Conservation (phyloP, 2,888 invertebrate species). For the Dryomyza anilis region DNA sequence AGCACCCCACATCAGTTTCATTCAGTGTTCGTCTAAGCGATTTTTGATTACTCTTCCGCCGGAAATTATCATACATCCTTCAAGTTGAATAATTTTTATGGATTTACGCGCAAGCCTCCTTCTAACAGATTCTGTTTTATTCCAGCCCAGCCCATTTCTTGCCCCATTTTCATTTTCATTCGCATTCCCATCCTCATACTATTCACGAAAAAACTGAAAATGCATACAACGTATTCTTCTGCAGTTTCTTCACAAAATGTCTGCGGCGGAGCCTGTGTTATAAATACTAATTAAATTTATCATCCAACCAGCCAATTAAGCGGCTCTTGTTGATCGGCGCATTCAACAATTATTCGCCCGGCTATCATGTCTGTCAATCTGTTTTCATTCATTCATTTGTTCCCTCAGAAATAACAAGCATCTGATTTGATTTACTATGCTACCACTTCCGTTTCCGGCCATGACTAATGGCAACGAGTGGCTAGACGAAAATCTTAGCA, state of each 20-base stretch:
- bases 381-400: too few relatives aligned
- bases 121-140: neutral
- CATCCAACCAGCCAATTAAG: constrained; percentile 46
- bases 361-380: constrained; percentile 55
- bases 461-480: neutral
- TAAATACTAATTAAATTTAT: too few relatives aligned
- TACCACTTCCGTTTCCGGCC: neutral
- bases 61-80: constrained; percentile 63
- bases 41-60: constrained; percentile 63
- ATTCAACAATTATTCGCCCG: constrained; percentile 55
- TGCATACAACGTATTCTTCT: too few relatives aligned
- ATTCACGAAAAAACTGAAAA: too few relatives aligned
- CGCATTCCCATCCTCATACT: too few relatives aligned
- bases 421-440: too few relatives aligned
- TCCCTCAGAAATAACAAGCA: too few relatives aligned
- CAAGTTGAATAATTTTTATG: constrained; percentile 61
- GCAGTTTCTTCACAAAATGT: too few relatives aligned
- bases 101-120: constrained; percentile 6
- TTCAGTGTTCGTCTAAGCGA: constrained; percentile 55
- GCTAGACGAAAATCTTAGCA: neutral
- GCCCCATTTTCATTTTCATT: neutral
- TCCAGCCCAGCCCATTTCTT: neutral
- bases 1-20: constrained; percentile 36
- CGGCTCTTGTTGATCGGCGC: constrained; percentile 47
- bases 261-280: too few relatives aligned